phyloP scores from a whole-genome alignment of 2,113 vertebrate genomes.

The Equus przewalskii region DNA sequence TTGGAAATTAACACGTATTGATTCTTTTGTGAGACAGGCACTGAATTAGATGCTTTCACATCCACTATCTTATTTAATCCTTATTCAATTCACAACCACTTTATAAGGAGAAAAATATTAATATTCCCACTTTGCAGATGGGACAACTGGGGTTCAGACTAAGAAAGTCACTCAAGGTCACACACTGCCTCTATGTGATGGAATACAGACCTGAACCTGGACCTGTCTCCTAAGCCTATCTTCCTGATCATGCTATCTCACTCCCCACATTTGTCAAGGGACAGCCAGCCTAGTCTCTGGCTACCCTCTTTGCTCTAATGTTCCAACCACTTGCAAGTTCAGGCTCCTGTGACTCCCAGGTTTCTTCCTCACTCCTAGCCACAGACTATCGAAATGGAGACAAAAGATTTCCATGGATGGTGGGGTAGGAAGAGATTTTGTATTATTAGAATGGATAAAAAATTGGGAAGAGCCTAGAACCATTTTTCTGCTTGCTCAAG shows the following conservation, averaged over 20 bases:
- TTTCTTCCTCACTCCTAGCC: neutral
- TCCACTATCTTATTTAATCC: conserved; percentile 27
- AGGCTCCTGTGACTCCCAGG: neutral
- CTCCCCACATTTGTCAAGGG: neutral
- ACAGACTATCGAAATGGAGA: conserved; percentile 25
- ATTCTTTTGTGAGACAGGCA: conserved; percentile 54
- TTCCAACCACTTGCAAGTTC: neutral
- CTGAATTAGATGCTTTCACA: conserved; percentile 45
- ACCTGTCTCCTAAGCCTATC: neutral
- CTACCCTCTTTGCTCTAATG: neutral
- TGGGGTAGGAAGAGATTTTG: neutral
- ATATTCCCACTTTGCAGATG: conserved; percentile 40
- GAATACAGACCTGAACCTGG: neutral
- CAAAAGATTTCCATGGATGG: conserved; percentile 10
- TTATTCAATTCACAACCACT: neutral
- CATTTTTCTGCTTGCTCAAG: conserved; percentile 47
- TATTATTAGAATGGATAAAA: conserved; percentile 44
- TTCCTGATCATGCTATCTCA: neutral
- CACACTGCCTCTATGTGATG: neutral
- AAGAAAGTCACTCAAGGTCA: conserved; percentile 48
- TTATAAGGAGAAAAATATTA: conserved; percentile 41
- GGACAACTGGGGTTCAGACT: conserved; percentile 27
- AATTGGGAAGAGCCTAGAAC: neutral
- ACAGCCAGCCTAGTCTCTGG: neutral
- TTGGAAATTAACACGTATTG: conserved; percentile 47